Percentiles rank a stretch among this genome's conserved stretches.
These are phyloP conservation scores for Loxodonta africana DNA, from an alignment of 2,113 vertebrate species.

Conservation along the genomic window DNA sequence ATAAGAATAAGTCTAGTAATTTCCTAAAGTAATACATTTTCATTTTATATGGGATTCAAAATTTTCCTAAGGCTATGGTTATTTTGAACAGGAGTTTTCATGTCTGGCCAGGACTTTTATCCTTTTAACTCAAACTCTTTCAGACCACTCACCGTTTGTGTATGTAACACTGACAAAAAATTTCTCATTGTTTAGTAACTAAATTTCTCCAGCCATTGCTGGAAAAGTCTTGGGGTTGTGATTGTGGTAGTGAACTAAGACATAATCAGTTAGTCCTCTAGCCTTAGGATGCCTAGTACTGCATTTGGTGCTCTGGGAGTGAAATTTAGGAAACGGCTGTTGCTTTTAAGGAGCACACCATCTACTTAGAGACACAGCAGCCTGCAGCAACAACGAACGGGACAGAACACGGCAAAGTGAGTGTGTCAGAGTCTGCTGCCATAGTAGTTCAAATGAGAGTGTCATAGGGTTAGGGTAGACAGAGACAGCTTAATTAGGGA, in stretches of 20 bases:
- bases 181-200: background rate
- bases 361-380: background rate
- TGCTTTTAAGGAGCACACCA: background rate
- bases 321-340: background rate
- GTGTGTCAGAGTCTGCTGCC: background rate
- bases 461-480: background rate
- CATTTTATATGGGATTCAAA: background rate
- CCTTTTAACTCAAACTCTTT: background rate
- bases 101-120: background rate
- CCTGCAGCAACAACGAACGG: background rate
- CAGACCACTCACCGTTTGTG: background rate
- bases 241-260: background rate
- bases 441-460: background rate
- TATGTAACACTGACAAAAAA: background rate
- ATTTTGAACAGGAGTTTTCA: slow-evolving; percentile 26
- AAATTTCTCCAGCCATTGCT: background rate
- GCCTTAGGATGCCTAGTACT: background rate
- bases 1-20: slow-evolving; percentile 41
- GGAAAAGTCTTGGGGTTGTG: background rate
- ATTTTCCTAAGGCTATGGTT: slow-evolving; percentile 8
- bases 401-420: rapidly evolving
- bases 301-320: background rate
- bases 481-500: background rate
- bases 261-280: background rate
- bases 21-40: slow-evolving; percentile 53